A percentile compares a stretch with the other conserved stretches of the same genome.
phyloP scores from a whole-genome alignment of 2,113 vertebrate species.

The Pluvianellus socialis region DNA sequence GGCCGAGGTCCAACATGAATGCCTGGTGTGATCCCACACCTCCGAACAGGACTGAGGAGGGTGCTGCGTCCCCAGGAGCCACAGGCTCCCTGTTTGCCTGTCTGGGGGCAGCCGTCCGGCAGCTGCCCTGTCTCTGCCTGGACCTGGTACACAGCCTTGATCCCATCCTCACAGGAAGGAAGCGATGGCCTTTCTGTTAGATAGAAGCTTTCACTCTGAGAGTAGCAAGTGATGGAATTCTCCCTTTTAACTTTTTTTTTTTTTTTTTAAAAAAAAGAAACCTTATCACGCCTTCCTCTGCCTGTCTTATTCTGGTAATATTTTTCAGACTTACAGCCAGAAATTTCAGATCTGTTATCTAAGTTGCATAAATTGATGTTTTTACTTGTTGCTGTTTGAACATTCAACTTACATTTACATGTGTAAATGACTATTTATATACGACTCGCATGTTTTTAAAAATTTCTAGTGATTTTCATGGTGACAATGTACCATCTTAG shows the following conservation, averaged over 20 bases:
- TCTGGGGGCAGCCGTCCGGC: neutral
- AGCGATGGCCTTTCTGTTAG: neutral
- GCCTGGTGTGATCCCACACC: neutral
- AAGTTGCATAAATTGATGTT: neutral
- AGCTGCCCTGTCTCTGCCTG: neutral
- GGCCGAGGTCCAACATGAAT: neutral
- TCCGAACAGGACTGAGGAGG: neutral
- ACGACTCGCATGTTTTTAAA: neutral
- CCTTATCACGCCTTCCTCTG: neutral
- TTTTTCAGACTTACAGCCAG: neutral
- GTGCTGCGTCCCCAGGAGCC: neutral
- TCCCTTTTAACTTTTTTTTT: neutral
- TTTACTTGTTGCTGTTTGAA: neutral
- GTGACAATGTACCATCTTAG: neutral
- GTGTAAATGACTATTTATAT: neutral
- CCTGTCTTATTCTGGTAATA: neutral
- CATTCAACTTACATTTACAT: neutral
- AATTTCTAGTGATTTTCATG: neutral
- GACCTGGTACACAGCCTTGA: fast-evolving
- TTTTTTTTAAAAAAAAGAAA: neutral
- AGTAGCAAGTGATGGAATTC: neutral
- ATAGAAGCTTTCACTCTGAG: neutral
- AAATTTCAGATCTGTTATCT: neutral
- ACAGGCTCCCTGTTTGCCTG: fast-evolving
- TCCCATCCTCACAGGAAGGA: neutral